These are phyloP conservation scores for Drosophila orosa DNA, from an alignment of 1,140 invertebrate species.

Conservation along the genomic window DNA sequence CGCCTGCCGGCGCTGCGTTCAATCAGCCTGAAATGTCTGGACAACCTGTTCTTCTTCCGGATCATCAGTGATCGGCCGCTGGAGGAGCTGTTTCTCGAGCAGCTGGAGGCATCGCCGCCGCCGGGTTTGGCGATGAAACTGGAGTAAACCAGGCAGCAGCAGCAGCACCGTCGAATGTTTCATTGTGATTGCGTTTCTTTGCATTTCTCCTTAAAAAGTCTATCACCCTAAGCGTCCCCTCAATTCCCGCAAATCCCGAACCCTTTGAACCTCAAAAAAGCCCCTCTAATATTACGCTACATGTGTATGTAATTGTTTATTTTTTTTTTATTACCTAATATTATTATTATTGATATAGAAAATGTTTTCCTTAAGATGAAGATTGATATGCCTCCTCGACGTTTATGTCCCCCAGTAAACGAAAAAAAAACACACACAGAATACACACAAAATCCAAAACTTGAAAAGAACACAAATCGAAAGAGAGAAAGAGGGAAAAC, in stretches of 20 bases:
- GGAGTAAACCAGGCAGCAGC: constrained; percentile 16
- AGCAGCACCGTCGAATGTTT: constrained; percentile 64
- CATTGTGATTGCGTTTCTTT: constrained; percentile 80
- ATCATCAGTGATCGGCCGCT: constrained; percentile 90
- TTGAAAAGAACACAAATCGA: constrained; percentile 29
- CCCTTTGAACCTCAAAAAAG: background rate
- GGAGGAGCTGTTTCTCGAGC: constrained; percentile 76
- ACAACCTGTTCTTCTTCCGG: constrained; percentile 98
- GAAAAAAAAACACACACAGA: constrained; percentile 58
- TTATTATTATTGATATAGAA: constrained; percentile 70
- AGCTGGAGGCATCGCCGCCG: constrained; percentile 67
- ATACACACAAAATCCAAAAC: constrained; percentile 31
- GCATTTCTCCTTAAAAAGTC: constrained; percentile 65
- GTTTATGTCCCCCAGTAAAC: constrained; percentile 59
- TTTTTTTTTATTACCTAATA: constrained; percentile 58
- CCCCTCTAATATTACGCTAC: constrained; percentile 46
- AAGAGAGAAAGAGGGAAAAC: background rate
- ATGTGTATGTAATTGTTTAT: constrained; percentile 69
- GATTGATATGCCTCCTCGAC: constrained; percentile 43
- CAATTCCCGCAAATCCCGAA: background rate
- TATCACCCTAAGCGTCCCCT: constrained; percentile 10
- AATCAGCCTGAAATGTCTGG: constrained; percentile 97
- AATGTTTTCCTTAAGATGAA: constrained; percentile 73
- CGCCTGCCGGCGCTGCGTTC: constrained; percentile 96
- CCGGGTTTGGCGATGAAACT: constrained; percentile 59